A percentile compares a stretch with the other conserved stretches of the same genome.
Conservation (phyloP, 2,797 vertebrate genomes). For the Hypotaenidia okinawae region DNA sequence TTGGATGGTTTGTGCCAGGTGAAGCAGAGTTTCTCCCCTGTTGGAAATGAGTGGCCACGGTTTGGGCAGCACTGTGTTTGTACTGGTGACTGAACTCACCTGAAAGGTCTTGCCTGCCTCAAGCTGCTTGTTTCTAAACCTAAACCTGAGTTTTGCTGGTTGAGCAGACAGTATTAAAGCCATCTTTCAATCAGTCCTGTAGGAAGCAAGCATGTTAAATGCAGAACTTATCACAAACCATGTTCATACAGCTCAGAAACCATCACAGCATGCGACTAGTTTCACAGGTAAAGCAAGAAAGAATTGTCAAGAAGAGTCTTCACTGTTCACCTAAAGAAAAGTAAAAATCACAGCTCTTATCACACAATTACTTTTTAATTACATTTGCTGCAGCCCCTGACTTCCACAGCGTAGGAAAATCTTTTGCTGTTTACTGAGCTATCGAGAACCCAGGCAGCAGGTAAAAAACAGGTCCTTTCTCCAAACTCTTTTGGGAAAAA, state of each 20-base stretch:
- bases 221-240: background rate
- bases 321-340: background rate
- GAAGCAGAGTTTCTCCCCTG: background rate
- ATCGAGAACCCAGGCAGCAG: background rate
- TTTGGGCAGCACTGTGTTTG: rapidly evolving
- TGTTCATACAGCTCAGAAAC: background rate
- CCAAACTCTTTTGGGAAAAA: background rate
- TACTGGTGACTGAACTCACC: background rate
- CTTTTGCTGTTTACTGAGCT: background rate
- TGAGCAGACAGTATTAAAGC: background rate
- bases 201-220: background rate
- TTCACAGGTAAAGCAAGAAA: background rate
- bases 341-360: background rate
- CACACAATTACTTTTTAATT: background rate
- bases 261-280: background rate
- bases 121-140: background rate
- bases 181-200: background rate
- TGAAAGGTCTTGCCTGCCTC: background rate
- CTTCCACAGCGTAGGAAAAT: background rate
- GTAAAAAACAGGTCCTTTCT: background rate
- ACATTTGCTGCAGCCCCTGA: background rate
- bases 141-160: background rate
- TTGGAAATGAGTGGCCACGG: background rate
- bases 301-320: background rate
- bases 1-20: background rate